Base-by-base conservation (phyloP, 2,113 vertebrate species). In the Chroicocephalus ridibundus region DNA sequence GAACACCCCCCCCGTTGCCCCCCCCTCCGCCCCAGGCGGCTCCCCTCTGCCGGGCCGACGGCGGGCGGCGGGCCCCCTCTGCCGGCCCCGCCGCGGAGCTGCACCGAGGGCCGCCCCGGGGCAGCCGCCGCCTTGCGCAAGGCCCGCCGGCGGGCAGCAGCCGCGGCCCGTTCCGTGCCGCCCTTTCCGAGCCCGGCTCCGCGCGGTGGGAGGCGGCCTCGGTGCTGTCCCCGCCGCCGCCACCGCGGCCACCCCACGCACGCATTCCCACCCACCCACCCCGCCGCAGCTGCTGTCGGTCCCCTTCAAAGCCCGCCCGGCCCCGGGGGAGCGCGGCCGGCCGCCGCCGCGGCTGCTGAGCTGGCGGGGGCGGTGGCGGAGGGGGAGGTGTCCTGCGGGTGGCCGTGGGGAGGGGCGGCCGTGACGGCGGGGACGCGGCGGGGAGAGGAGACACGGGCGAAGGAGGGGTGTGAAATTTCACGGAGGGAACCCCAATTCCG, bases 41-140 rank as follows among this genome's bases (percentile, higher is more conserved):
- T 52, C 36, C 49, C 26, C 17, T 34, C 51, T 13, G 31, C 55
- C 40, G 38, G 31, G 27, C 61, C 21, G 46, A 60, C 26, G 19
- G 70, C 31, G 85, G 90, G 78, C 90, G 78, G 83, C 36, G 64
- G 70, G 91, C 85, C 51, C 96, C 96, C 97, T 96, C 97, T 97
- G 68, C 91, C 91, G 97, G 68, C 65, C 22, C 13, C 61, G 6
- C 31, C 44, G 51, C 24, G 77, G n/a, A 49, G 40, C 62, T 58
- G 83, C 79, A 42, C 26, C 31, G 19, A n/a, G n/a, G 40, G 47
- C 64, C 29, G 42, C 34, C 66, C 29, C 34, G 52, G 42, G 27
- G 20, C 52, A 42, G 26, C 15, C 62, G 27, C 44, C 13, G 66
- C 25, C 68, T 84, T 84, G 69, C 82, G 29, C 66, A 83, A 83